Evolutionary conservation across 1,140 invertebrate genomes (phyloP), one percentile per base, ranked within the genome.

Genomic region (Drosophila insularis): DNA sequence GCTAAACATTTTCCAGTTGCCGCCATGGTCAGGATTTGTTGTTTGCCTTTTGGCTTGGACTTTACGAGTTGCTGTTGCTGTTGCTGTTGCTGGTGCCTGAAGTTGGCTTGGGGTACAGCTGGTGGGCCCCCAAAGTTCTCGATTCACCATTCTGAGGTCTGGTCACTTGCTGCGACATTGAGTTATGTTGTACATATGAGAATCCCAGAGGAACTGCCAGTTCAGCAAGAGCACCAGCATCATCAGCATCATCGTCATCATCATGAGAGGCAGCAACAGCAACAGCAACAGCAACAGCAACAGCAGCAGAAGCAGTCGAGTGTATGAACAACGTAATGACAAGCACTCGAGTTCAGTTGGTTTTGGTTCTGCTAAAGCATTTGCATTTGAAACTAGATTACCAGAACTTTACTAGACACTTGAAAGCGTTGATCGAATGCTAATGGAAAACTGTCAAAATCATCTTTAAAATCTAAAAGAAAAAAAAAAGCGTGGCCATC

Each of bases 131-230:
- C 13, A 27, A 10, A 46, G 43, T 53, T 32, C 43, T 62, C 23
- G 11, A 35, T 46, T 5, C 11, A 37, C 10, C 27, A 27, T 35
- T 39, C 21, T 14, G 40, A 19, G 13, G 13, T n/a, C 59, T 40
- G 32, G 17, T 67, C 40, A 56, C 56, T 63, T 61, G 62, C 46
- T 53, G 53, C 54, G 69, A 86, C 81, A 86, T 78, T 86, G 81
- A 86, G 81, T 86, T 86, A 86, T 86, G 81, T 75, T 82, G 67
- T 68, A 61, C 72, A 70, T 63, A 37, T 66, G 75, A 63, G 63
- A 58, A 35, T 35, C 76, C 81, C 78, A 75, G 78, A 81, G 74
- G 68, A 86, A 74, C 54, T 80, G 69, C 80, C 71, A 59, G 14
- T 62, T 61, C 70, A 73, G 66, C 40, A 68, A 32, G 53, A 59